Base-by-base conservation (phyloP, 2,888 invertebrate species). In the Pteria penguin region DNA sequence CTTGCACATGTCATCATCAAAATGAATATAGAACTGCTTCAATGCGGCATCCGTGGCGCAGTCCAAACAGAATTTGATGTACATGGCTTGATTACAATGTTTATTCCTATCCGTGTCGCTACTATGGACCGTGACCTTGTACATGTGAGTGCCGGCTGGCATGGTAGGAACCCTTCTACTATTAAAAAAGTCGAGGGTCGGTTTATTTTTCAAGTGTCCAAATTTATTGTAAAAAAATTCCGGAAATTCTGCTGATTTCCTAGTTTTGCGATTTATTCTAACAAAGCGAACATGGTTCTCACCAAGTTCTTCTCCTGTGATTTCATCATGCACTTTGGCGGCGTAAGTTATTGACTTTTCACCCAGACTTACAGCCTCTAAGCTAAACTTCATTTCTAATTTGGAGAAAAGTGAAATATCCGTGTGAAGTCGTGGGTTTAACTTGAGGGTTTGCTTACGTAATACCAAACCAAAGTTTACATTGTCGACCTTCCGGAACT, bases 51-150 rank as follows among this genome's bases (percentile, higher is more conserved):
- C 24, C 11, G 75, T 70, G 2, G 65, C 70, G 60, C 58, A 70
- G 33, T 75, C 75, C 63, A 75, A 63, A 26, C 70, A 75, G 11
- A 63, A 65, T 65, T 70, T 75, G 0, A 75, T 33, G 32, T 75
- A 75, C 11, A 62, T 70, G 24, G 75, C 63, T 26, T 75, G 69
- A 45, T 75, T 75, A 5, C 62, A 55, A 22, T 75, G 75, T 3
- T 57, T 45, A 32, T 75, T 75, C 36, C 63, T 54, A 24, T 75
- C 75, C 4, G 69, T 31, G 27, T 75, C 75, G 65, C 75, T 75
- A 31, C 68, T 54, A 3, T 57, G 45, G 2, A 65, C 26, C 24
- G 36, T 33, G 4, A 70, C 45, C 0, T 32, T 26, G 36, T 32
- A 70, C 18, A 27, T 33, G 26, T 62, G 70, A 36, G 65, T 45